phyloP scores from a whole-genome alignment of 2,113 vertebrate genomes.

The Cephalopholis sonnerati region DNA sequence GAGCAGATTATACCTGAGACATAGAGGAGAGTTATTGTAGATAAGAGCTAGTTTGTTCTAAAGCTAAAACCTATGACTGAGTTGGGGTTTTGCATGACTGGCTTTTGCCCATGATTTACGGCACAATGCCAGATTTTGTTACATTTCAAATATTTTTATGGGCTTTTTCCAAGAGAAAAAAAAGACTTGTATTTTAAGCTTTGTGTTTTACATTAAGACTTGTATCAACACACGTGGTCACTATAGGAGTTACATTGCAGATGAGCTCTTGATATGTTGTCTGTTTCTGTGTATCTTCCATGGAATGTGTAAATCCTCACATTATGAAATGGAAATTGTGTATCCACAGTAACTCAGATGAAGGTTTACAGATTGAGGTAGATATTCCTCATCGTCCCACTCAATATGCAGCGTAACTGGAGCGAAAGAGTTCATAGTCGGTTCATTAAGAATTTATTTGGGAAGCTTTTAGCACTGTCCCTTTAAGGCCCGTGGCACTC shows the following conservation, averaged over 20 bases:
- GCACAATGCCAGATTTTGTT: constrained; percentile 69
- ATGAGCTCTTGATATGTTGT: constrained; percentile 31
- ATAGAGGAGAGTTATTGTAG: constrained; percentile 47
- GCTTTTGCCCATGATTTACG: constrained; percentile 25
- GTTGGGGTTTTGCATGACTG: constrained; percentile 62
- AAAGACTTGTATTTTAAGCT: constrained; percentile 58
- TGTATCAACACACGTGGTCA: constrained; percentile 54
- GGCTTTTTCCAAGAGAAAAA: constrained; percentile 58
- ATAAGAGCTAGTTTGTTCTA: constrained; percentile 48
- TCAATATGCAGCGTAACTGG: constrained; percentile 24
- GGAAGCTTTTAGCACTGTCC: constrained; percentile 19
- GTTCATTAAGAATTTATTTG: constrained; percentile 30
- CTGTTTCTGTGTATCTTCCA: constrained; percentile 53
- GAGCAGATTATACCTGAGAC: constrained; percentile 38
- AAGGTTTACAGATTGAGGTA: constrained; percentile 30
- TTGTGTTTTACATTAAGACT: constrained; percentile 67
- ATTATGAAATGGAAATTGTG: constrained; percentile 75
- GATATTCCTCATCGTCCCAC: constrained; percentile 27
- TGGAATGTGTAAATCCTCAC: constrained; percentile 72
- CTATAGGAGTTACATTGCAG: constrained; percentile 36
- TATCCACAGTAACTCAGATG: constrained; percentile 24
- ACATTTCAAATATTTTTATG: constrained; percentile 75
- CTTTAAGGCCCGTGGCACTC: constrained; percentile 14
- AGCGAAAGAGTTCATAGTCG: constrained; percentile 15
- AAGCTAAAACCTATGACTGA: constrained; percentile 56